Conservation (phyloP, 2,888 invertebrate species). For the Dynastes maya region DNA sequence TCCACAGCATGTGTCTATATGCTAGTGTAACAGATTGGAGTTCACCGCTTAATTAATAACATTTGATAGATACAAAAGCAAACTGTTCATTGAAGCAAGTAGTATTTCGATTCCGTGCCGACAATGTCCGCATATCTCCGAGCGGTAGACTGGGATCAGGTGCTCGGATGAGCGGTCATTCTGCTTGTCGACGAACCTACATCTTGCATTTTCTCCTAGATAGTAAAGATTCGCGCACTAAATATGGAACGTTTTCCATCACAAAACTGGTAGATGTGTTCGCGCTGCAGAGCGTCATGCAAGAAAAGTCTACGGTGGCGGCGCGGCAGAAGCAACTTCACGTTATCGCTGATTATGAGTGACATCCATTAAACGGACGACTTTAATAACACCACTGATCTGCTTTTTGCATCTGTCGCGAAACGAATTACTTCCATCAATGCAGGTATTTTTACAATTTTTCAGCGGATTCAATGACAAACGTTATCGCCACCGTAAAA, state of each 20-base stretch:
- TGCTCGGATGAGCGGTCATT: too few relatives aligned
- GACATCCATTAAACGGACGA: conserved; percentile 16
- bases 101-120: too few relatives aligned
- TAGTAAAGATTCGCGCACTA: too few relatives aligned
- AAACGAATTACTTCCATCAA: conserved; percentile 30
- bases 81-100: too few relatives aligned
- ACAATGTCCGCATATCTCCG: too few relatives aligned
- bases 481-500: conserved; percentile 26
- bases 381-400: conserved; percentile 35
- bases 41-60: too few relatives aligned
- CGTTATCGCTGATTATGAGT: conserved; percentile 33
- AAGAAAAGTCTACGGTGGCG: not conserved
- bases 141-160: too few relatives aligned
- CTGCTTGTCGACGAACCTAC: too few relatives aligned
- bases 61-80: too few relatives aligned
- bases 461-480: conserved; percentile 21
- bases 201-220: too few relatives aligned
- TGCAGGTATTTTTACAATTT: conserved; percentile 17
- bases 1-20: too few relatives aligned
- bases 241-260: conserved; percentile 13
- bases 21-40: too few relatives aligned
- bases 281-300: not conserved
- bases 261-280: not conserved
- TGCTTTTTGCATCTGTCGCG: conserved; percentile 20
- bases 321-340: not conserved